Evolutionary conservation across 2,888 invertebrate genomes (phyloP), one percentile per base, ranked within the genome.

Genomic region (Allacma fusca): DNA sequence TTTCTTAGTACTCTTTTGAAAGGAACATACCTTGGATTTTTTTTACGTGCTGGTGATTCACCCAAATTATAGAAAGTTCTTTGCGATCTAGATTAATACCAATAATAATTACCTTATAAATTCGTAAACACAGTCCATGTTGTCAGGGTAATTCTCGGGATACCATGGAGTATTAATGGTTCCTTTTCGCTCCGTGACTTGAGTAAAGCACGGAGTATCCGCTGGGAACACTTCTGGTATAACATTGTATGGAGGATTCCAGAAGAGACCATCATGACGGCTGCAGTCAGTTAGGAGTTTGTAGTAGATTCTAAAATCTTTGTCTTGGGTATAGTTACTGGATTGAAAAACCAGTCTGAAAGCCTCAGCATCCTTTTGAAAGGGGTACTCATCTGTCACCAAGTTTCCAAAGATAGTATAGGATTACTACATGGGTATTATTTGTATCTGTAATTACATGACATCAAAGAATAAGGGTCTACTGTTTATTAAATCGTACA

Each of bases 111-210:
- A 85, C 86, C 85, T 84, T 23, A 85, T 79, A 78, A 86, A 86
- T 76, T 86, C 85, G 67, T 86, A 86, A 21, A 86, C 84, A 64
- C 86, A 86, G 78, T 86, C 86, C 75, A 86, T 80, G 69, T 84
- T 83, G 24, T 82, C 80, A 0, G 85, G 85, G 78, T 86, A 86
- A 23, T 79, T 77, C 44, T 83, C 81, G 19, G 86, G 86, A 70
- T 82, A 84, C 80, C 83, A 85, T 0, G 85, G 86, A 1, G 85
- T 85, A 78, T 85, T 85, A 73, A 86, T 85, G 13, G 85, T 85
- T 50, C 86, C 86, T 16, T 83, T 79, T 40, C 77, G 77, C 70
- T 85, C 85, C n/a, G 81, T 83, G 62, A 86, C 85, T 59, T 85
- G 83, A 21, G 86, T 85, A 78, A 85, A 85, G 78, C 86, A 86